Evolutionary conservation across 2,113 vertebrate species (phyloP).

Genomic region (Chitala chitala): DNA sequence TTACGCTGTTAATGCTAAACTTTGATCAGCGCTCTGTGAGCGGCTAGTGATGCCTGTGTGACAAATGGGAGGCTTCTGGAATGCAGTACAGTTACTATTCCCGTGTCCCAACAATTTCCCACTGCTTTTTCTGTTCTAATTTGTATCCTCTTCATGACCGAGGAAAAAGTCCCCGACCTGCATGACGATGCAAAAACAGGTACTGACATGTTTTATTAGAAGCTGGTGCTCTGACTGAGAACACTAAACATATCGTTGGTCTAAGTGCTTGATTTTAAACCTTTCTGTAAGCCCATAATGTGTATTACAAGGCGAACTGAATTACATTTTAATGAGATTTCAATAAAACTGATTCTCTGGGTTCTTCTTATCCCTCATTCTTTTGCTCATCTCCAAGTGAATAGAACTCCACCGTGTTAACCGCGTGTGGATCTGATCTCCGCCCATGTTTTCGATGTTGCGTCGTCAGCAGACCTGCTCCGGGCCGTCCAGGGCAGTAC

Average conservation of each 20-base stretch:
- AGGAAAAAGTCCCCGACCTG: not conserved
- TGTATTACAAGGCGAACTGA: not conserved
- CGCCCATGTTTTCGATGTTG: constrained; percentile 29
- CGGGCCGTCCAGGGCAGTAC: constrained; percentile 78
- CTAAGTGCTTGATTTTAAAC: not conserved
- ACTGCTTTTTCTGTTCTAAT: not conserved
- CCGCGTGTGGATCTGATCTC: not conserved
- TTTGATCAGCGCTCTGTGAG: not conserved
- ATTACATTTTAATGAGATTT: not conserved
- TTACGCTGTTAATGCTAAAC: not conserved
- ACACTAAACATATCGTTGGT: not conserved
- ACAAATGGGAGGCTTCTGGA: not conserved
- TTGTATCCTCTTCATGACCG: not conserved
- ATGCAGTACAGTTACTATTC: not conserved
- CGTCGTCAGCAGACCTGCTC: constrained; percentile 67
- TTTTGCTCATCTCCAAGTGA: not conserved
- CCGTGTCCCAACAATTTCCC: not conserved
- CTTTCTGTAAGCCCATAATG: not conserved
- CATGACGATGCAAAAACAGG: not conserved
- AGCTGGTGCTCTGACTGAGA: not conserved
- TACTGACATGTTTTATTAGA: not conserved
- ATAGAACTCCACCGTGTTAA: not conserved
- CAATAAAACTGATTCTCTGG: not conserved
- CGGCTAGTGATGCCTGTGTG: no score
- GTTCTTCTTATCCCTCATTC: not conserved